Conservation (phyloP, 2,888 invertebrate species). For the Ophion ventricosus region DNA sequence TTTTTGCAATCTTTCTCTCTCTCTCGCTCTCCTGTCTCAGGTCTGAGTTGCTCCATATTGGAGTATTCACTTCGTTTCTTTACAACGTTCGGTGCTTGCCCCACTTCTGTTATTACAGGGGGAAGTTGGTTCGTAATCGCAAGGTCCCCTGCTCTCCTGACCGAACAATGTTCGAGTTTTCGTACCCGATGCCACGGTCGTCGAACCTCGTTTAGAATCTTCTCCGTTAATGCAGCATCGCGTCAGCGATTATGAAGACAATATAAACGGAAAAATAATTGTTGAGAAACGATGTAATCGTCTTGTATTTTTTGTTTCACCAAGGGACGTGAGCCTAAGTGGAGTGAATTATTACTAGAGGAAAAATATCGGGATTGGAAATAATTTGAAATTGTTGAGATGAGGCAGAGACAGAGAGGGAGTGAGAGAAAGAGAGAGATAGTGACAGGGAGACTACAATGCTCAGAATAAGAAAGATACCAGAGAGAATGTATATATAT, state of each 20-base stretch:
- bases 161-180: background rate
- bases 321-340: background rate
- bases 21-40: background rate
- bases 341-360: background rate
- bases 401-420: too few species aligned
- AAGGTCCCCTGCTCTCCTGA: slow-evolving; percentile 5
- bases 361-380: too few species aligned
- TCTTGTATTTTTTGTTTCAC: background rate
- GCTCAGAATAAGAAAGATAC: too few species aligned
- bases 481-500: too few species aligned
- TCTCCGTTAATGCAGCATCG: background rate
- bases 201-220: slow-evolving; percentile 39
- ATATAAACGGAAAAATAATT: background rate
- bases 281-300: background rate
- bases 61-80: slow-evolving; percentile 46
- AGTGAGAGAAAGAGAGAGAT: too few species aligned
- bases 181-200: slow-evolving; percentile 32
- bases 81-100: slow-evolving; percentile 49
- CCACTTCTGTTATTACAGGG: slow-evolving; percentile 51
- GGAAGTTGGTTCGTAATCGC: slow-evolving; percentile 53
- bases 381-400: too few species aligned
- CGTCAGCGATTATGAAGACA: background rate
- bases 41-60: slow-evolving; percentile 6
- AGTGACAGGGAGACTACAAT: too few species aligned
- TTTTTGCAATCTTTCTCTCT: too few species aligned